Evolutionary conservation across 2,888 invertebrate species (phyloP), one percentile per base, ranked within the genome.

Genomic region (Lochmaea capreae): DNA sequence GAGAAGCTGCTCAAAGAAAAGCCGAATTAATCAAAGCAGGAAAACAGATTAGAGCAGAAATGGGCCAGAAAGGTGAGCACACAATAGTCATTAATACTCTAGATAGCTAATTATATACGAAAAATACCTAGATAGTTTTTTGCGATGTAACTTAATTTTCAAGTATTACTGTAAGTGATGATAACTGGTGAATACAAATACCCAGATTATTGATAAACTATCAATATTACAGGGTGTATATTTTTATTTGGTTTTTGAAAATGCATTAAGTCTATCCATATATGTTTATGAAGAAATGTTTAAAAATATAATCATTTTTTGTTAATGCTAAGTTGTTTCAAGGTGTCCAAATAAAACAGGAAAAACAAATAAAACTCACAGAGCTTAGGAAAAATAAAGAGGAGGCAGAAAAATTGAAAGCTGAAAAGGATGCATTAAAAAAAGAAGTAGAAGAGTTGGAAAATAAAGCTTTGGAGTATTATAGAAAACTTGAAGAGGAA

Each of bases 11-110:
- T 0, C 93, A 93, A 81, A 91, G 92, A 77, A 87, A 90, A 71
- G 92, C 93, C 0, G 94, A 94, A 82, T 86, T 97, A 11, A 89
- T 93, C 71, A 93, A 92, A 85, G 92, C 93, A 78, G 99, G 99
- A 12, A 93, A 91, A 81, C 92, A 93, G 79, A 87, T 95, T 73
- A 90, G 94, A 78, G 81, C 90, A 70, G 94, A 96, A 79, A 89
- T 97, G 82, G 93, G 94, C 65, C 89, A 91, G 74, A 92, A 91
- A 83, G 96, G 96, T 49, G 93, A 66, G 14, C 11, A n/a, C 9
- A n/a, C 46, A 49, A 39, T 39, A 39, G 33, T 39, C 33, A 39
- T 6, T 33, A 33, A 26, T 26, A 26, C 11, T 43, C n/a, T 42
- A 2, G 58, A 43, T 26, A 39, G 8, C 33, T 26, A 67, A 11